Evolutionary conservation across 1,140 invertebrate genomes (phyloP), one percentile per base, ranked within the genome.

Genomic region (Augochlora pura): DNA sequence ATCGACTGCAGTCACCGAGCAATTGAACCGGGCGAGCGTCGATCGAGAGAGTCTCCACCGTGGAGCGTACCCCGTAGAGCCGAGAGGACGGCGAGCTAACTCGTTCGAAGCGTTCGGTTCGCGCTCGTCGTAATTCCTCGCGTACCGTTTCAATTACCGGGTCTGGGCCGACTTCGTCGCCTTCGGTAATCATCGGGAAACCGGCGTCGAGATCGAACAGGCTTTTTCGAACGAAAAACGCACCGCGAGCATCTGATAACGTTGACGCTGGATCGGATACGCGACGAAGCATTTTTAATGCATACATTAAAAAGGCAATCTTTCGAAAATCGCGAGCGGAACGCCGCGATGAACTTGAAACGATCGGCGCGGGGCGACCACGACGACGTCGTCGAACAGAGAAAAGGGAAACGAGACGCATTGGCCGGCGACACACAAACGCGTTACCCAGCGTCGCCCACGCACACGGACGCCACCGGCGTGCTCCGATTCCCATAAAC

Each of bases 401-500:
- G n/a, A 9, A n/a, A 57, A 57, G 54, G 18, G 21, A 21, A 57
- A 21, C 54, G 54, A 9, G 54, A n/a, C 54, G 54, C n/a, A 21
- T 57, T 0, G 49, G 49, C 21, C 49, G 21, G 16, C 21, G 49
- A 46, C 21, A 21, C 49, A 54, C 49, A 54, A 54, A 54, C 49
- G 42, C 42, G 9, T 46, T 46, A 46, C 10, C 42, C 42, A 46
- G 10, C 42, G 14, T 2, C 42, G 10, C 42, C 42, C 42, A 52
- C 49, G 49, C 49, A 52, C 63, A 65, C 16, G 63, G 68, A 88
- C 69, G 88, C 80, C 86, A 85, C 85, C 86, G 85, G 86, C 80
- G 82, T 85, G 88, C 80, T 81, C 71, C 72, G 86, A 85, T 91
- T 90, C 90, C 87, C 90, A 91, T 89, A 86, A 90, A 90, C 38